Evolutionary conservation across 2,888 invertebrate species (phyloP).

Genomic region (Aricia artaxerxes): DNA sequence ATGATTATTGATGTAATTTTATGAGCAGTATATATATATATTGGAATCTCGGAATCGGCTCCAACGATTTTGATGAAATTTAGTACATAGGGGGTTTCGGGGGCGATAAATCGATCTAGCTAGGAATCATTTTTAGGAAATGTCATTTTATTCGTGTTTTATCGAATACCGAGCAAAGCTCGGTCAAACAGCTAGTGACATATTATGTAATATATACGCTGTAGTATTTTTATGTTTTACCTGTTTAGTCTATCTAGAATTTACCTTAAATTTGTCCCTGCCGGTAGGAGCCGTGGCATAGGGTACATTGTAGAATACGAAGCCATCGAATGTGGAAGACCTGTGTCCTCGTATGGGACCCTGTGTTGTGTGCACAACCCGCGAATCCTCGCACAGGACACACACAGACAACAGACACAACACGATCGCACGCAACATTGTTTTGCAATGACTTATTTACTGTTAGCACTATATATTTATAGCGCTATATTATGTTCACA

Average conservation of each 20-base stretch:
- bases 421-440: neutral
- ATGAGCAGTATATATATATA: too few species aligned
- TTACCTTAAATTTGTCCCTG: constrained; percentile 52
- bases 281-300: constrained; percentile 60
- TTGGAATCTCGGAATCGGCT: too few species aligned
- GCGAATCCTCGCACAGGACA: constrained; percentile 34
- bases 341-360: constrained; percentile 53
- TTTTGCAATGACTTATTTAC: neutral
- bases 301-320: constrained; percentile 54
- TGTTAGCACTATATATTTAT: neutral
- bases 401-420: neutral
- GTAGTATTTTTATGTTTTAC: too few species aligned
- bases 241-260: neutral
- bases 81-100: too few species aligned
- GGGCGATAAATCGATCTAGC: too few species aligned
- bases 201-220: too few species aligned
- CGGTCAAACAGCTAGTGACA: too few species aligned
- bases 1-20: too few species aligned
- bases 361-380: constrained; percentile 47
- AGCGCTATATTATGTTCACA: neutral
- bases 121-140: too few species aligned
- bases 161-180: too few species aligned
- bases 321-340: constrained; percentile 46
- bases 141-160: too few species aligned
- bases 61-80: too few species aligned